Conservation (phyloP, 2,888 invertebrate genomes). For the Anagyrus pseudococci region DNA sequence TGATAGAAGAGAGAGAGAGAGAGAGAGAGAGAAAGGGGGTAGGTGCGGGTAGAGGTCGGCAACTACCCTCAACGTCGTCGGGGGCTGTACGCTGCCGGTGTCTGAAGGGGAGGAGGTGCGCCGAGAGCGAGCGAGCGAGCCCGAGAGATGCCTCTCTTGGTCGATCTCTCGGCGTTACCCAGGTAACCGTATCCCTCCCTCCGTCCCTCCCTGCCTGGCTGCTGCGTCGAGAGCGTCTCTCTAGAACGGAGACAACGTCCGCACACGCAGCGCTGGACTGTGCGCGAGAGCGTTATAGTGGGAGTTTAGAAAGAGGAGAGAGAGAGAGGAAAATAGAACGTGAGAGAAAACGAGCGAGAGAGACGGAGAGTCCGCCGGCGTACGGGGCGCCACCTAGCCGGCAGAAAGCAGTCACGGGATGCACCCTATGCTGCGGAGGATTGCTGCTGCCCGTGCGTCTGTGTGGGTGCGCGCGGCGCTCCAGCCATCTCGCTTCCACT, state of each 20-base stretch:
- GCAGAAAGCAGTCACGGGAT: constrained; percentile 52
- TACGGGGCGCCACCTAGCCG: constrained; percentile 45
- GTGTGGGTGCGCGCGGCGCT: background rate
- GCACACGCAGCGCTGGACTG: constrained; percentile 1
- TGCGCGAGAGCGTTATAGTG: background rate
- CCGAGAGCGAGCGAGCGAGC: background rate
- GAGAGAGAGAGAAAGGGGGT: too few species aligned
- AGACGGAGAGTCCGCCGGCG: too few species aligned
- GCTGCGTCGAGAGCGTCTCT: too few species aligned
- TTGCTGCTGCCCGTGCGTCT: constrained; percentile 38
- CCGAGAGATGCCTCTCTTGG: constrained; percentile 43
- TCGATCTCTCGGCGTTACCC: constrained; percentile 61
- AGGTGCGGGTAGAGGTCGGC: too few species aligned
- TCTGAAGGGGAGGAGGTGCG: background rate
- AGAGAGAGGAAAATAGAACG: too few species aligned
- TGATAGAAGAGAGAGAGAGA: too few species aligned
- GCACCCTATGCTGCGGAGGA: constrained; percentile 55
- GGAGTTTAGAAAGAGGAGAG: too few species aligned
- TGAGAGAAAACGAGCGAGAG: too few species aligned
- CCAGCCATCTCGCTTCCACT: too few species aligned
- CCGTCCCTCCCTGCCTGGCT: constrained; percentile 42
- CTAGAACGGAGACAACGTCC: too few species aligned
- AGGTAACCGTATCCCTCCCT: constrained; percentile 54
- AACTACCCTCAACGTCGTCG: background rate
- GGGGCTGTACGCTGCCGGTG: background rate